phyloP scores from a whole-genome alignment of 2,888 invertebrate species.

The Melieria omissa region DNA sequence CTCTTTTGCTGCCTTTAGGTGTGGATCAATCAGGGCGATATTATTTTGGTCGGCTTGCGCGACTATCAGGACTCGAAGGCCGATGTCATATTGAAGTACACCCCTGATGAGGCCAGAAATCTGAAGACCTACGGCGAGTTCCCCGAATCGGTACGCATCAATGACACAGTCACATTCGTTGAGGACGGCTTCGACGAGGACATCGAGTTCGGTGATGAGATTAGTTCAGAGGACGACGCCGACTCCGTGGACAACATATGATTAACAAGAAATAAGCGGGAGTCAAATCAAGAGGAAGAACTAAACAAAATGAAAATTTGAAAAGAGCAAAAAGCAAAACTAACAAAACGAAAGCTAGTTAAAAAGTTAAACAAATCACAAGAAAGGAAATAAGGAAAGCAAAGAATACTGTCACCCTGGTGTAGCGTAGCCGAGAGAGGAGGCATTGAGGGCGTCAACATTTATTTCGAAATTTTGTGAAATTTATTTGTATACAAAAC shows the following conservation, averaged over 20 bases:
- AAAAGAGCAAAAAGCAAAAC: constrained; percentile 19
- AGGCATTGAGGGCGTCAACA: background rate
- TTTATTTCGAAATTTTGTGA: constrained; percentile 18
- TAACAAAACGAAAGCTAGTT: constrained; percentile 9
- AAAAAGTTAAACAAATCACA: constrained; percentile 16
- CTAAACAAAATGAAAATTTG: constrained; percentile 42
- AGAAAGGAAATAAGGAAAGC: constrained; percentile 5
- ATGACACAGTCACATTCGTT: constrained; percentile 94
- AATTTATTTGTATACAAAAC: constrained; percentile 5
- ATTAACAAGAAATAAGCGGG: constrained; percentile 57
- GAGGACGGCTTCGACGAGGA: constrained; percentile 96
- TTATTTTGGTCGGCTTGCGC: constrained; percentile 95
- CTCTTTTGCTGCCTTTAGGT: constrained; percentile 69
- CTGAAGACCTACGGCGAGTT: constrained; percentile 99
- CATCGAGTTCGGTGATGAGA: constrained; percentile 96
- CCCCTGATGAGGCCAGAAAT: constrained; percentile 98
- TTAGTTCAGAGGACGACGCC: constrained; percentile 89
- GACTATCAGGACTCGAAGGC: constrained; percentile 99
- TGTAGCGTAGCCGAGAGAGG: background rate
- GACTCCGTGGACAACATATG: constrained; percentile 77
- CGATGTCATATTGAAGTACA: constrained; percentile 98
- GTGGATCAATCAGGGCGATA: constrained; percentile 99
- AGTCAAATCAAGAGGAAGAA: constrained; percentile 38
- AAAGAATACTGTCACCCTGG: constrained; percentile 1
- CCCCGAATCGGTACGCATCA: constrained; percentile 97